Evolutionary conservation across 2,888 invertebrate genomes (phyloP), one percentile per base, ranked within the genome.

Genomic region (Scaptomyza tumidula): DNA sequence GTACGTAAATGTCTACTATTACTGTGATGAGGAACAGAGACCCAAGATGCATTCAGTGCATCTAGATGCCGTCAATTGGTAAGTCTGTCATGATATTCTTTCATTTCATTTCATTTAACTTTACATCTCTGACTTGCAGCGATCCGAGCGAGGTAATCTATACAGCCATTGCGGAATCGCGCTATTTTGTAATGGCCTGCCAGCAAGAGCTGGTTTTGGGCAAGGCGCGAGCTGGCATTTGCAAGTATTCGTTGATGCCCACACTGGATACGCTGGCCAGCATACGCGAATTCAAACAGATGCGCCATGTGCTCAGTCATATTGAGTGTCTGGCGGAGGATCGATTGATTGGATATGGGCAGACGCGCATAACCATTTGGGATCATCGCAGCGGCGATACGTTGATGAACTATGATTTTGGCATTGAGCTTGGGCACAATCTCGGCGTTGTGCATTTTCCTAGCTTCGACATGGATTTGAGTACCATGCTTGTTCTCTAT

Each of bases 321-420:
- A 77, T 92, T 48, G 91, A 92, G 65, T 91, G 91, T 55, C 78
- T 91, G 24, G 80, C 69, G 80, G 92, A 92, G 70, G 91, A 91
- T 54, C 91, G 91, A 55, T 61, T 92, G 11, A 88, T 92, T 64
- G 92, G 92, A 3, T 92, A 92, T 45, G 92, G 92, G 0, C 79
- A 84, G 4, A 83, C 89, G 4, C 90, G 90, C 27, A 70, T 92
- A 13, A 90, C 92, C 0, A 87, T 92, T 55, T 92, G 92, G 92
- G 91, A 92, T 80, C 91, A 92, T 76, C 91, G 89, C 50, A 92
- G 91, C 44, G 92, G 92, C 3, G 92, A 92, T 70, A 90, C 89
- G 9, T 75, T 92, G 9, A 90, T 90, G 86, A 91, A 91, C 65
- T 91, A 91, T 67, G 92, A 92, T 73, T 79, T 92, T 43, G 86